Percentiles rank a stretch among this genome's conserved stretches.
These are phyloP conservation scores for Calcarius lapponicus DNA, from an alignment of 2,797 vertebrate genomes.

Conservation along the genomic window DNA sequence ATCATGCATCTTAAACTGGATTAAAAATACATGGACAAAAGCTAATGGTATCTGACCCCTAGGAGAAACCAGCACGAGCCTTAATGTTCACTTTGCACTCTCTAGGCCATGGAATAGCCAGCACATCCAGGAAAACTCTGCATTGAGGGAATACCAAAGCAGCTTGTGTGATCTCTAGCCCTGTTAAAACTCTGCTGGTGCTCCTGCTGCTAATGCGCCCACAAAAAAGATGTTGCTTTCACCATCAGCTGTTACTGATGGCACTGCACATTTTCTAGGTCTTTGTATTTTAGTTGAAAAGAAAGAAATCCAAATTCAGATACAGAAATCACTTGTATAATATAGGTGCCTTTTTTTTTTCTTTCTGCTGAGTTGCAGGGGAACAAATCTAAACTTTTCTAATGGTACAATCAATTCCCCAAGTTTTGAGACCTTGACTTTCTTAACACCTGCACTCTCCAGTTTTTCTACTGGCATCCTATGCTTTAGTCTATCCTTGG, in stretches of 20 bases:
- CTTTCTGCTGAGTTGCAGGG: neutral
- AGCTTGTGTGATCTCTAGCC: neutral
- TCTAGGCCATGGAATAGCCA: neutral
- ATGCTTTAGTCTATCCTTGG: neutral
- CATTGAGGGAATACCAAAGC: neutral
- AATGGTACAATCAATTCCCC: neutral
- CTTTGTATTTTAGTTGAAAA: neutral
- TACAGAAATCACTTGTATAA: neutral
- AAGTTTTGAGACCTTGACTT: neutral
- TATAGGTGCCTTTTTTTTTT: neutral
- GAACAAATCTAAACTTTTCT: neutral
- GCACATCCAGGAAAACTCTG: neutral
- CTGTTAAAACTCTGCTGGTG: slow-evolving; percentile 6
- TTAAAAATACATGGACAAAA: slow-evolving; percentile 9
- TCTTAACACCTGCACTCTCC: neutral
- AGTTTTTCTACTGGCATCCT: neutral
- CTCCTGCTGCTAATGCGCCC: neutral
- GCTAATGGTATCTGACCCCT: neutral
- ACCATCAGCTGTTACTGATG: slow-evolving; percentile 6
- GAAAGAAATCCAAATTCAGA: neutral
- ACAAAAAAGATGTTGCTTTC: slow-evolving; percentile 11
- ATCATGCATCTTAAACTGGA: neutral
- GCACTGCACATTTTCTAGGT: neutral
- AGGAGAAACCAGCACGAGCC: neutral
- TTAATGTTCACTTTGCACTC: neutral